Evolutionary conservation across 2,888 invertebrate species (phyloP), one percentile per base, ranked within the genome.

Genomic region (Dinocampus coccinellae): DNA sequence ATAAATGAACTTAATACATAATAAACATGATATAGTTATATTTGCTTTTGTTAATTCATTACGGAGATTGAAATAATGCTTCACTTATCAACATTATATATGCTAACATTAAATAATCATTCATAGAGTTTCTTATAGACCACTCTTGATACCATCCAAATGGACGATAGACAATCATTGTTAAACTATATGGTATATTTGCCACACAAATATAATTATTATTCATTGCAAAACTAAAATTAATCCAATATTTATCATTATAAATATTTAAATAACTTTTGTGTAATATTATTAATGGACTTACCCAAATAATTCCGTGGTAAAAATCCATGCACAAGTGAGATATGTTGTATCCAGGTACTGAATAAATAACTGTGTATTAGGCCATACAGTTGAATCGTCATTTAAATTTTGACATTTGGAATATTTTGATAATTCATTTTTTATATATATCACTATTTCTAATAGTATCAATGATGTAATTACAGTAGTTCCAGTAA

Each of bases 21-120:
- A 29, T 33, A 16, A 16, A 58, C 3, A 6, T n/a, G 7, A 7
- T 16, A 6, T n/a, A 60, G 20, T 60, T 26, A 34, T 33, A 26
- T 7, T 10, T 39, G 9, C 39, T 39, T 39, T 2, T 7, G 9
- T 16, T 3, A 22, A 34, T 68, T 34, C 3, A 61, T 58, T 11
- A 16, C 16, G 34, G 36, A 24, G 55, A 16, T 70, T 74, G 75
- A 29, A 78, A 74, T 1, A 83, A 63, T 11, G 81, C 83, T 74
- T 83, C 82, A 0, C 80, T 76, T 69, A 80, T 81, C 22, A 82
- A 68, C 55, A 82, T 75, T 16, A 80, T 62, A 57, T 83, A 78
- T 13, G 72, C 75, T 26, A 80, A 71, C 79, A 82, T 82, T 74
- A 78, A 73, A 72, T 84, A 84, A 77, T 84, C 80, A 47, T 80